These are phyloP conservation scores for Sminthurinus signatus DNA, from an alignment of 1,140 invertebrate genomes.

Conservation along the genomic window DNA sequence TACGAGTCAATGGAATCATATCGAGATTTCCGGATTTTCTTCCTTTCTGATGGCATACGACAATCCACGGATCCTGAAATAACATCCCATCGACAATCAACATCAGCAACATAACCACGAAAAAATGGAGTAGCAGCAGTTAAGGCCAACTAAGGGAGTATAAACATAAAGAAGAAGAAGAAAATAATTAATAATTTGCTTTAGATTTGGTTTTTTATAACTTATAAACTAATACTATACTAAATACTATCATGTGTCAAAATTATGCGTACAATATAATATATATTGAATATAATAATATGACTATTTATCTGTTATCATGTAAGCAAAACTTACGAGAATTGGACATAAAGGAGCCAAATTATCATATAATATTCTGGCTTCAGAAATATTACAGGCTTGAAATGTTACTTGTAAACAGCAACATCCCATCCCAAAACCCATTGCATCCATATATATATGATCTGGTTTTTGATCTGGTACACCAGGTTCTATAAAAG, in stretches of 20 bases:
- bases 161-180: constrained; percentile 44
- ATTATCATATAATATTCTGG: constrained; percentile 93
- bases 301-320: not conserved
- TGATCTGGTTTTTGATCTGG: constrained; percentile 59
- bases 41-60: constrained; percentile 85
- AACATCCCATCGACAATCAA: constrained; percentile 95
- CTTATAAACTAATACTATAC: not conserved
- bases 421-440: constrained; percentile 98
- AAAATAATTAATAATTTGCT: not conserved
- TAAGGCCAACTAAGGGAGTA: constrained; percentile 90
- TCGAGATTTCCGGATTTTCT: constrained; percentile 89
- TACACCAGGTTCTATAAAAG: constrained; percentile 63
- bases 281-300: no score
- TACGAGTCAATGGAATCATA: constrained; percentile 98
- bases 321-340: constrained; percentile 59
- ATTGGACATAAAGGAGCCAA: constrained; percentile 95
- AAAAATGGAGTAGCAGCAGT: constrained; percentile 94
- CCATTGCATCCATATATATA: constrained; percentile 98
- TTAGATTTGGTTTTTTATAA: no score
- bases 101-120: constrained; percentile 86
- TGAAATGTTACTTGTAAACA: constrained; percentile 95
- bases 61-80: constrained; percentile 94
- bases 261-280: no score
- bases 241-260: not conserved
- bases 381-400: constrained; percentile 95